phyloP scores from a whole-genome alignment of 2,113 vertebrate genomes.

The Struthidea cinerea region DNA sequence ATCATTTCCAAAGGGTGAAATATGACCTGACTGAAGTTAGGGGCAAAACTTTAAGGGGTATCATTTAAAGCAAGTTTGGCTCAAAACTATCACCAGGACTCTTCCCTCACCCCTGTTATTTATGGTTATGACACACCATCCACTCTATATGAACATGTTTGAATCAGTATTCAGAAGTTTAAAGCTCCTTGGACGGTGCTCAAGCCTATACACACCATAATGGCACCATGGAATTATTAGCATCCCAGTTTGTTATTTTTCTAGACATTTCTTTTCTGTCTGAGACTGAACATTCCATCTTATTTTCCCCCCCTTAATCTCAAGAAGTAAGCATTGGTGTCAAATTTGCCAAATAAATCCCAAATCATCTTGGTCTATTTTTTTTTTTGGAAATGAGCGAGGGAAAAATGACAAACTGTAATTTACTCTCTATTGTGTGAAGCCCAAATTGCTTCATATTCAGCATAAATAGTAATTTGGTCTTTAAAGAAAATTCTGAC shows the following conservation, averaged over 20 bases:
- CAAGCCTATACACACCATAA: background rate
- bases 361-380: background rate
- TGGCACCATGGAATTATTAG: background rate
- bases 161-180: background rate
- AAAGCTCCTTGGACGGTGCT: background rate
- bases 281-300: background rate
- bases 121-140: background rate
- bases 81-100: background rate
- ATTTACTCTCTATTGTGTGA: background rate
- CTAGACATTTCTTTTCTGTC: background rate
- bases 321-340: background rate
- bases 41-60: background rate
- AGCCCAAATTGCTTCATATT: background rate
- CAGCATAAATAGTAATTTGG: background rate
- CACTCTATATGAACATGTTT: background rate
- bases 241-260: rapidly evolving
- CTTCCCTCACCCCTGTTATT: background rate
- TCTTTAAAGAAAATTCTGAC: background rate
- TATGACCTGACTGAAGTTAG: background rate
- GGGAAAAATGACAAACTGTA: background rate
- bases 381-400: background rate
- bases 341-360: background rate
- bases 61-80: background rate
- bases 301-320: background rate
- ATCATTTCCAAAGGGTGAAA: background rate